Base-by-base conservation (phyloP, 2,113 vertebrate species). In the Cygnus buccinator region DNA sequence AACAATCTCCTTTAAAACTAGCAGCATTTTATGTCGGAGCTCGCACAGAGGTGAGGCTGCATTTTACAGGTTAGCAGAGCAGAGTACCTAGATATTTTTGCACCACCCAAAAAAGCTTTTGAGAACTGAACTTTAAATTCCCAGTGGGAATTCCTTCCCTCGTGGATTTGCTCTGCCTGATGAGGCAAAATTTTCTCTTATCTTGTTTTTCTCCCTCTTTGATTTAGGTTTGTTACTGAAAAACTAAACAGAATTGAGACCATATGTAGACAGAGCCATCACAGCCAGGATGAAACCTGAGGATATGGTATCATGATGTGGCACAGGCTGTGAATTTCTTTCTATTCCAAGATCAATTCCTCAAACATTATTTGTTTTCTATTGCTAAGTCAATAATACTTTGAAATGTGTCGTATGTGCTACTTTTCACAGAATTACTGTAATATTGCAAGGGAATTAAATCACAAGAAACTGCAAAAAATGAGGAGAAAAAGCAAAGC, bases 331-430 rank as follows among this genome's bases (percentile, higher is more conserved):
- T 12, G 7, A 61, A 37, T 88, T 50, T 72, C n/a, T 57, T 73
- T 71, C 11, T 33, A 12, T 84, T 95, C 48, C 44, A 93, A 86
- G 88, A 86, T 20, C 92, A 81, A 82, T 31, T 71, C 11, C 35
- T 81, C 58, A 28, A 68, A 54, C 16, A 52, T 72, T 78, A 84
- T n/a, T 79, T 54, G 66, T 78, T 75, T 94, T 78, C 44, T 81
- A 59, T 11, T 81, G 12, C 61, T 78, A 11, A 19, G 23, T 50
- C 88, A 93, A 35, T 79, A 89, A 87, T 28, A 16, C 7, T 92
- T 83, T 74, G 61, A 88, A 79, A 90, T 15, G 21, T 74, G 48
- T 33, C 39, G n/a, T 4, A 65, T 12, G 7, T 44, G 78, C 58
- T 76, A 35, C 41, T 89, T 82, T n/a, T 89, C 76, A 73, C 39